A percentile compares a stretch with the other conserved stretches of the same genome.
These are phyloP conservation scores for Psilopsiagon aurifrons DNA, from an alignment of 2,113 vertebrate genomes.

Conservation along the genomic window DNA sequence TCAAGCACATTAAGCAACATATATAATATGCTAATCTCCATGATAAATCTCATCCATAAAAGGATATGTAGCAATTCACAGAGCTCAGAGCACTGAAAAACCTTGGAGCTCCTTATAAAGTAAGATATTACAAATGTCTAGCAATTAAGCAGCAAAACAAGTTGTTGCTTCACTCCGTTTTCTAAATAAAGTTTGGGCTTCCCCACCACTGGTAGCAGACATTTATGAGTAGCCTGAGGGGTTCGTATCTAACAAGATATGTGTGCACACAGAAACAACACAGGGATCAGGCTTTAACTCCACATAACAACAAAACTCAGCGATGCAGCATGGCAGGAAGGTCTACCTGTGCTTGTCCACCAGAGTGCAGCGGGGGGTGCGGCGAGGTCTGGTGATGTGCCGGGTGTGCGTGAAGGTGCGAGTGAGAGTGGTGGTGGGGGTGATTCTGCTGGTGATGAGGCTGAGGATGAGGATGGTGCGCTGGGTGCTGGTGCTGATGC, in stretches of 20 bases:
- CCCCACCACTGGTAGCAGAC: not conserved
- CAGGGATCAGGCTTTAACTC: not conserved
- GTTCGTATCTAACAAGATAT: not conserved
- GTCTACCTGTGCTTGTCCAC: constrained; percentile 89
- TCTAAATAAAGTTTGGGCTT: not conserved
- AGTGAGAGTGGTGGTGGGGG: constrained; percentile 92
- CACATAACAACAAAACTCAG: not conserved
- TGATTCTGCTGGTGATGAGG: constrained; percentile 91
- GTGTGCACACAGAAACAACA: not conserved
- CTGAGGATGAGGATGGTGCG: constrained; percentile 89
- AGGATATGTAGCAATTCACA: not conserved
- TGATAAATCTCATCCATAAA: not conserved
- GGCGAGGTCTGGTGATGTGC: constrained; percentile 95
- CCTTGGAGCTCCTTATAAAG: constrained; percentile 28
- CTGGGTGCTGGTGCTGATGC: constrained; percentile 88
- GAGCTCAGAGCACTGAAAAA: not conserved
- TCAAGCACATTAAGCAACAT: not conserved
- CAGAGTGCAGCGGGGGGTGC: constrained; percentile 88
- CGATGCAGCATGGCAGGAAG: not conserved
- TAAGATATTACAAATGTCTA: not conserved
- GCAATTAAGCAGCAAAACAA: constrained; percentile 26
- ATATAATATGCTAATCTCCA: not conserved
- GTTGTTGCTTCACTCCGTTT: not conserved
- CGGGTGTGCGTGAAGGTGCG: constrained; percentile 87
- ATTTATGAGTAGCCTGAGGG: not conserved